phyloP scores from a whole-genome alignment of 1,140 invertebrate species.

The Pinna nobilis region DNA sequence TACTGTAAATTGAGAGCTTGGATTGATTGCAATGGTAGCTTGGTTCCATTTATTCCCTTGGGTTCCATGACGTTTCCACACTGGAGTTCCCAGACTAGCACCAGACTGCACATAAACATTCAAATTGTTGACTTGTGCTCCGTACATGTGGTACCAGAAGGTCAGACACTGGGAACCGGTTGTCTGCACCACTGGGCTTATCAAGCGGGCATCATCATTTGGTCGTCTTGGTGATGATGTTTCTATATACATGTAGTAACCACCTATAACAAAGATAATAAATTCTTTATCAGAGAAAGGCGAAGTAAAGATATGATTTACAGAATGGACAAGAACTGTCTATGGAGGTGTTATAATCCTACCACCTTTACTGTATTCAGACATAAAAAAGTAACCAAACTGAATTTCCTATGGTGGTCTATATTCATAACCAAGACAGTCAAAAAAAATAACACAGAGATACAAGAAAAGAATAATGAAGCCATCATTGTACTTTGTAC shows the following conservation, averaged over 20 bases:
- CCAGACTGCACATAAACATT: slow-evolving; percentile 54
- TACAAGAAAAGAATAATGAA: too few species aligned
- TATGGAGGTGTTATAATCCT: background rate
- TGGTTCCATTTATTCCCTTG: slow-evolving; percentile 68
- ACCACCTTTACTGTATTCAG: background rate
- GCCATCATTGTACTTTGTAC: too few species aligned
- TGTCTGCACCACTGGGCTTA: slow-evolving; percentile 11
- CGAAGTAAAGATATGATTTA: background rate
- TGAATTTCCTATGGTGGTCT: background rate
- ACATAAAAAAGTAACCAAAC: background rate
- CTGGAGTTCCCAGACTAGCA: slow-evolving; percentile 39
- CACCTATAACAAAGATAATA: slow-evolving; percentile 41
- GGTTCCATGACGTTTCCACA: slow-evolving; percentile 61
- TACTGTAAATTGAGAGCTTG: slow-evolving; percentile 39
- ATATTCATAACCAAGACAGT: too few species aligned
- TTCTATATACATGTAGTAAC: slow-evolving; percentile 67
- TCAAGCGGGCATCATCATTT: slow-evolving; percentile 56
- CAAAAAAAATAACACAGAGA: too few species aligned
- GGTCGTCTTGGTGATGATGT: slow-evolving; percentile 47
- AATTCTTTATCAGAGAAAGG: background rate
- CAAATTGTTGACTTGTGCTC: slow-evolving; percentile 65
- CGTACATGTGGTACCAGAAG: slow-evolving; percentile 87
- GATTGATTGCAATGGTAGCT: slow-evolving; percentile 48
- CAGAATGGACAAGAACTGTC: background rate
- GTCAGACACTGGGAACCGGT: slow-evolving; percentile 46